These are phyloP conservation scores for Microctenopoma steveboyesi DNA, from an alignment of 2,797 vertebrate species.

Conservation along the genomic window DNA sequence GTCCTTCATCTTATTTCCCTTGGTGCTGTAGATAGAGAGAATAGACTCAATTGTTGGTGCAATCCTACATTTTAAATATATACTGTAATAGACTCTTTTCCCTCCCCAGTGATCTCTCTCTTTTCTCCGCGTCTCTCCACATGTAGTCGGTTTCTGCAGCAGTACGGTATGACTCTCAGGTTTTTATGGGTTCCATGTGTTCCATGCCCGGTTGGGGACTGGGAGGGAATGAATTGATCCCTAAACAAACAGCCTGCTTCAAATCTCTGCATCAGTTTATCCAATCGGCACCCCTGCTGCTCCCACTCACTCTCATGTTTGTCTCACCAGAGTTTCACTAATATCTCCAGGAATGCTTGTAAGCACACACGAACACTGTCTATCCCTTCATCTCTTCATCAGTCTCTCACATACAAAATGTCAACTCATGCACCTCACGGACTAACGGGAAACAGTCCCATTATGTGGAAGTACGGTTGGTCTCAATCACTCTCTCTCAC, in stretches of 20 bases:
- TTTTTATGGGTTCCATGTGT: slow-evolving; percentile 83
- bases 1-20: slow-evolving; percentile 49
- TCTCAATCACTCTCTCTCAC: background rate
- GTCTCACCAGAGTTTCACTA: slow-evolving; percentile 43
- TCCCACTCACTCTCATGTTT: slow-evolving; percentile 44
- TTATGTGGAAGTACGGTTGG: background rate
- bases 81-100: slow-evolving; percentile 13
- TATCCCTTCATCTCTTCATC: slow-evolving; percentile 22
- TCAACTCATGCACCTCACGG: slow-evolving; percentile 1
- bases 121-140: slow-evolving; percentile 16
- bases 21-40: slow-evolving; percentile 32
- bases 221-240: slow-evolving; percentile 71
- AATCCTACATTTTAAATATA: slow-evolving; percentile 24
- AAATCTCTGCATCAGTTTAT: slow-evolving; percentile 48
- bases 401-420: slow-evolving; percentile 6
- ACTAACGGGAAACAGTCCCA: slow-evolving; percentile 29
- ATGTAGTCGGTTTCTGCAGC: slow-evolving; percentile 37
- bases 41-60: slow-evolving; percentile 40
- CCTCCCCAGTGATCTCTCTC: slow-evolving; percentile 32
- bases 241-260: slow-evolving; percentile 67
- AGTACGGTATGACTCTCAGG: slow-evolving; percentile 33
- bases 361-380: slow-evolving; percentile 20
- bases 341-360: slow-evolving; percentile 59
- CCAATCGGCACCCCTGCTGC: slow-evolving; percentile 61
- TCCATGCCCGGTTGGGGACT: slow-evolving; percentile 58